Percentiles rank a stretch among this genome's conserved stretches.
Evolutionary conservation across 2,797 vertebrate genomes (phyloP).

Genomic region (Miichthys miiuy): DNA sequence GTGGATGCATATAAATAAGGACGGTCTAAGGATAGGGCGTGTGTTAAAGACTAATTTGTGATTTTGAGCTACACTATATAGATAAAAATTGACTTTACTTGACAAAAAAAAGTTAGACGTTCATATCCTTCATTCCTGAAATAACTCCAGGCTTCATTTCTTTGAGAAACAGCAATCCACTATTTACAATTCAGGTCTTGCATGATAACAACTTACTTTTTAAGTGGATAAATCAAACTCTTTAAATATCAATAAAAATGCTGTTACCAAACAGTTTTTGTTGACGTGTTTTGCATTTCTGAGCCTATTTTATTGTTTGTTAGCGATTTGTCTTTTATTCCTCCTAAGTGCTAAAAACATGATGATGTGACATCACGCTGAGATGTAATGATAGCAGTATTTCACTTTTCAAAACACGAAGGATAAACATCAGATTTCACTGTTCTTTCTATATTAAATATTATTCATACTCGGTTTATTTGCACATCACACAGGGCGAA

Average conservation of each 20-base stretch:
- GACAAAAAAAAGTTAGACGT: neutral
- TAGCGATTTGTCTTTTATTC: neutral
- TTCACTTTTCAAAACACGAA: neutral
- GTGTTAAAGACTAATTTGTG: neutral
- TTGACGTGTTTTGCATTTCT: neutral
- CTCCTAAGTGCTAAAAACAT: neutral
- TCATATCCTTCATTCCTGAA: neutral
- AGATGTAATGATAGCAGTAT: neutral
- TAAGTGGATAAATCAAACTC: neutral
- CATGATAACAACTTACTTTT: neutral
- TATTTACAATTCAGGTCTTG: neutral
- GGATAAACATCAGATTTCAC: neutral
- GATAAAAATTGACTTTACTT: neutral
- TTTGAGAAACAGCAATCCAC: neutral
- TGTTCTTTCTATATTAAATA: conserved; percentile 1
- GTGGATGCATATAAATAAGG: too few species aligned
- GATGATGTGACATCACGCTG: neutral
- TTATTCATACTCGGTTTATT: neutral
- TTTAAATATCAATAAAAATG: neutral
- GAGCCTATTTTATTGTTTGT: neutral
- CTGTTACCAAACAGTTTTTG: neutral
- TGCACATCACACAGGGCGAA: neutral
- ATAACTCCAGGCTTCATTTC: neutral
- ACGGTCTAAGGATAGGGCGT: neutral
- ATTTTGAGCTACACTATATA: neutral